A percentile compares a stretch with the other conserved stretches of the same genome.
phyloP scores from a whole-genome alignment of 2,797 vertebrate genomes.

The Spinibarbus caldwelli region DNA sequence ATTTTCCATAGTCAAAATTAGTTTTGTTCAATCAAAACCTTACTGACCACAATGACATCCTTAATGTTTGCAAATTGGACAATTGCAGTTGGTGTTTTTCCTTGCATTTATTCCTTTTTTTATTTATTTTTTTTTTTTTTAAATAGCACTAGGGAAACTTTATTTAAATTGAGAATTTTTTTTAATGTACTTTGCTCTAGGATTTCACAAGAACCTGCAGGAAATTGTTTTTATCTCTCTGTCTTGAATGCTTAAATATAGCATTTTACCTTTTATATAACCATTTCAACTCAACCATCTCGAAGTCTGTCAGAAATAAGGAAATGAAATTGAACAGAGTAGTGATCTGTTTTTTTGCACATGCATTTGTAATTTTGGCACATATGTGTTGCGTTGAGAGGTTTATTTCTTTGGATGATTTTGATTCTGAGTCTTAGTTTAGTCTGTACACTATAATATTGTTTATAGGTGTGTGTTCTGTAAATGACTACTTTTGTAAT shows the following conservation, averaged over 20 bases:
- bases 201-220: not conserved
- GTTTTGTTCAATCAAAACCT: not conserved
- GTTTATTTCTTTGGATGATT: not conserved
- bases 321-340: not conserved
- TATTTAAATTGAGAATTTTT: not conserved
- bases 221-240: not conserved
- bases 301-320: constrained; percentile 6
- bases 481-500: not conserved
- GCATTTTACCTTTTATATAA: constrained; percentile 4
- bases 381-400: not conserved
- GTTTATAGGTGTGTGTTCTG: constrained; percentile 19
- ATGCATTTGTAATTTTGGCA: not conserved
- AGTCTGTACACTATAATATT: not conserved
- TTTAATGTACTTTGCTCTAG: not conserved
- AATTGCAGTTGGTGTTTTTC: too few species aligned
- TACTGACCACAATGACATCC: not conserved
- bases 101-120: not conserved
- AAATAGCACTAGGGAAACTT: not conserved
- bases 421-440: not conserved
- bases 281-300: constrained; percentile 2
- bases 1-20: not conserved
- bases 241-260: not conserved
- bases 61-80: not conserved
- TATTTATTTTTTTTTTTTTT: too few species aligned
- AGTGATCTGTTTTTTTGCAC: constrained; percentile 1